A percentile compares a stretch with the other conserved stretches of the same genome.
Conservation (phyloP, 2,888 invertebrate genomes). For the Deilephila elpenor region DNA sequence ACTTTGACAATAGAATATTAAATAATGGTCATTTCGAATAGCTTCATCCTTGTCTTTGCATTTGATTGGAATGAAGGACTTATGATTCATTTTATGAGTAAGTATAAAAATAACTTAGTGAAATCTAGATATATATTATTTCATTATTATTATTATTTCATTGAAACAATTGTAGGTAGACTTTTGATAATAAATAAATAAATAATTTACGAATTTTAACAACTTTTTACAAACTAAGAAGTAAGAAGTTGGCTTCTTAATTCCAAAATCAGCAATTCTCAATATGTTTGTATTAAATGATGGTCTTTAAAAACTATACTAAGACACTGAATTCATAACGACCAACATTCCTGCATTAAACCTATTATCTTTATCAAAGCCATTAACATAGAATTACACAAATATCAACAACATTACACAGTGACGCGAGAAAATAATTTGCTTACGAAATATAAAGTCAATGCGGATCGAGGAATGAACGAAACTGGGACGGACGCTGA, state of each 20-base stretch:
- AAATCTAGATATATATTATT: not conserved
- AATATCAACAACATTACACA: constrained; percentile 30
- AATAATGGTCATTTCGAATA: not conserved
- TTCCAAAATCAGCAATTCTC: no score
- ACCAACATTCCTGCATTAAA: not conserved
- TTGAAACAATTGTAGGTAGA: no score
- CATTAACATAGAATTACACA: constrained; percentile 23
- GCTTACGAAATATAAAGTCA: constrained; percentile 44
- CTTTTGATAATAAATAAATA: no score
- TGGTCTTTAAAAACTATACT: no score
- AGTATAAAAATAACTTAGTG: not conserved
- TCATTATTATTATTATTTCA: no score
- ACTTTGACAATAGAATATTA: constrained; percentile 3
- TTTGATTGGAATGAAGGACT: not conserved
- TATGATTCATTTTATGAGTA: not conserved
- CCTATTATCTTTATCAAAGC: not conserved
- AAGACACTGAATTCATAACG: not conserved
- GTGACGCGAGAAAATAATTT: constrained; percentile 37
- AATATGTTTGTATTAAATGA: no score
- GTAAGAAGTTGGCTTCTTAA: no score
- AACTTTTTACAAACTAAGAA: no score
- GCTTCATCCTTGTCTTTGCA: not conserved
- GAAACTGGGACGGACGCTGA: constrained; percentile 51
- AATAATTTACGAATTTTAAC: no score
- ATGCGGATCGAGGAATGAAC: constrained; percentile 52